These are phyloP conservation scores for Tichodroma muraria DNA, from an alignment of 2,113 vertebrate species.

Conservation along the genomic window DNA sequence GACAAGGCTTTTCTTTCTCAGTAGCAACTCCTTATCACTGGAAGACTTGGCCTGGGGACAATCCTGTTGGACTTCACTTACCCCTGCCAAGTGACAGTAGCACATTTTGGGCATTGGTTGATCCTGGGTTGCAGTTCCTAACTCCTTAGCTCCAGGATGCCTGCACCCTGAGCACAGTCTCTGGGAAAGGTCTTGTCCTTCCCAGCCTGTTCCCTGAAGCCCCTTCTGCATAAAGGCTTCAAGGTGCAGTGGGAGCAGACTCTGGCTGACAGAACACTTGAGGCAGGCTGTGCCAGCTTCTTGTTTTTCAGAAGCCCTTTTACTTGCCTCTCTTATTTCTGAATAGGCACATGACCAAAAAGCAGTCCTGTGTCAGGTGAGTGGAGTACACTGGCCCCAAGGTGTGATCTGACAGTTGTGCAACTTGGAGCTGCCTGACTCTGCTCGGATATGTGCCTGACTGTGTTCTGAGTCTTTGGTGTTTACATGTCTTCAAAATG, in stretches of 20 bases:
- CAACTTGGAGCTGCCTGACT: background rate
- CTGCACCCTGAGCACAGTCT: background rate
- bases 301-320: background rate
- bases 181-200: background rate
- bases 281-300: background rate
- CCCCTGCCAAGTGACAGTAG: background rate
- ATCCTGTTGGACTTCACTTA: background rate
- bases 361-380: background rate
- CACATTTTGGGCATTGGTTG: background rate
- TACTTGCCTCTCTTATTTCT: background rate
- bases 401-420: background rate
- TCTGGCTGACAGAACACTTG: background rate
- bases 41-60: background rate
- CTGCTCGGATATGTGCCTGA: background rate
- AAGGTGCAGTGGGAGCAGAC: background rate
- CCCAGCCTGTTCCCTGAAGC: background rate
- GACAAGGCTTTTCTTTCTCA: background rate
- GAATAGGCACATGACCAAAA: background rate
- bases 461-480: background rate
- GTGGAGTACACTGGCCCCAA: background rate
- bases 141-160: background rate
- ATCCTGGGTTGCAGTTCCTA: background rate
- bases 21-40: rapidly evolving
- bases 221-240: background rate
- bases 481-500: background rate